Evolutionary conservation across 2,888 invertebrate genomes (phyloP).

Genomic region (Hedya salicella): DNA sequence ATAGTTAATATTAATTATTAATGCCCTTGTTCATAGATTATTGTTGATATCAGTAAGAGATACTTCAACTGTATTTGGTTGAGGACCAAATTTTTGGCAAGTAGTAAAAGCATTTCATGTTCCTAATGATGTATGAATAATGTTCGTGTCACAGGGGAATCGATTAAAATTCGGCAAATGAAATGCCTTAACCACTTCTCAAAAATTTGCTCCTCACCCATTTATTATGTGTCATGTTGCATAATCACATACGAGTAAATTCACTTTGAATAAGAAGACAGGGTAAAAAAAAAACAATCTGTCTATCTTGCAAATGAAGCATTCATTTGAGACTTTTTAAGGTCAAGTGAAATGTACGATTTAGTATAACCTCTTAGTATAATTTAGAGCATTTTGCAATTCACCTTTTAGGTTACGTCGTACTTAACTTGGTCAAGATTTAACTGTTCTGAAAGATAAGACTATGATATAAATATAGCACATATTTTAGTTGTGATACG

Average conservation of each 20-base stretch:
- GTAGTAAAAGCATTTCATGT: too few species aligned
- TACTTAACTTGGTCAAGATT: slow-evolving; percentile 37
- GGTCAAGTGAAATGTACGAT: not conserved
- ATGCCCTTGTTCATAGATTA: slow-evolving; percentile 26
- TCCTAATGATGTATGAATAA: too few species aligned
- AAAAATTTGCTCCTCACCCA: too few species aligned
- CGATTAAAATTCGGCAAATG: too few species aligned
- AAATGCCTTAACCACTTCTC: too few species aligned
- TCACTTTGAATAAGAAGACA: not conserved
- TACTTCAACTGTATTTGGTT: slow-evolving; percentile 25
- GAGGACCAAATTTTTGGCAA: too few species aligned
- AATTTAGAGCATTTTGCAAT: slow-evolving; percentile 9
- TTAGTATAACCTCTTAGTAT: not conserved
- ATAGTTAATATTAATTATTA: slow-evolving; percentile 36
- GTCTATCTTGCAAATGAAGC: not conserved
- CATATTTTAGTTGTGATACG: slow-evolving; percentile 20
- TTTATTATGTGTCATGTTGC: slow-evolving; percentile 21
- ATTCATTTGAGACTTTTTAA: not conserved
- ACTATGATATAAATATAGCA: slow-evolving; percentile 7
- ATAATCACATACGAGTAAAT: slow-evolving; percentile 6
- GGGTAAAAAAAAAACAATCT: not conserved
- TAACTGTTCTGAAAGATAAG: slow-evolving; percentile 6
- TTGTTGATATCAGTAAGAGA: slow-evolving; percentile 27
- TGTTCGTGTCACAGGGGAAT: too few species aligned
- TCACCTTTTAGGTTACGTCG: slow-evolving; percentile 21